Evolutionary conservation across 2,888 invertebrate genomes (phyloP), one percentile per base, ranked within the genome.

Genomic region (Idaea straminata): DNA sequence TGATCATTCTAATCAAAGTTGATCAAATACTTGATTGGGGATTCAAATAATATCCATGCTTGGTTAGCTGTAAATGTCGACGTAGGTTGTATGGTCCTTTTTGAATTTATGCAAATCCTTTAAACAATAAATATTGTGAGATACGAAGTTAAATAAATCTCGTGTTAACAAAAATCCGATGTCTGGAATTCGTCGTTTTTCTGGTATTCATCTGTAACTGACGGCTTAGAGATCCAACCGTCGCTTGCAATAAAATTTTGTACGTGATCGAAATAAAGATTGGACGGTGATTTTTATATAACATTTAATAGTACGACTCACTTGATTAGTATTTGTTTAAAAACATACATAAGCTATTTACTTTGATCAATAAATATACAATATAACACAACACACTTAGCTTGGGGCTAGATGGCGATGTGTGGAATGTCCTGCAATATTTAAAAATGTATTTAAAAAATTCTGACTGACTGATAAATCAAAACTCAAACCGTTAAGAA

Each of bases 241-340:
- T 80, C 73, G 78, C 77, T 76, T 84, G 83, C 85, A 85, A 84
- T 85, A 83, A 87, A 85, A 78, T 71, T 80, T 76, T 67, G 77
- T 76, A 89, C 89, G 89, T 89, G 89, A 87, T 79, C 75, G 69
- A 84, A 88, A 89, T 89, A 81, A 83, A 79, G 83, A 83, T 77
- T 79, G 25, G 2, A 25, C 25, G 25, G 25, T 74, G 66, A 72
- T 68, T 47, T 36, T 47, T 47, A 47, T 47, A 47, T 47, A 7
- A 13, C 47, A 47, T 13, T 47, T 47, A 47, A 47, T 47, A 47
- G 7, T 10, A 47, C 47, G 47, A 13, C 7, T 10, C 47, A 47
- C 5, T 47, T 47, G 47, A 47, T 47, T 47, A 47, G 13, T 10
- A 10, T 7, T 47, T 47, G 47, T 47, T 47, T 47, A 6, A 13